Evolutionary conservation across 2,797 vertebrate genomes (phyloP), one percentile per base, ranked within the genome.

Genomic region (Typhlichthys eigenmanni): DNA sequence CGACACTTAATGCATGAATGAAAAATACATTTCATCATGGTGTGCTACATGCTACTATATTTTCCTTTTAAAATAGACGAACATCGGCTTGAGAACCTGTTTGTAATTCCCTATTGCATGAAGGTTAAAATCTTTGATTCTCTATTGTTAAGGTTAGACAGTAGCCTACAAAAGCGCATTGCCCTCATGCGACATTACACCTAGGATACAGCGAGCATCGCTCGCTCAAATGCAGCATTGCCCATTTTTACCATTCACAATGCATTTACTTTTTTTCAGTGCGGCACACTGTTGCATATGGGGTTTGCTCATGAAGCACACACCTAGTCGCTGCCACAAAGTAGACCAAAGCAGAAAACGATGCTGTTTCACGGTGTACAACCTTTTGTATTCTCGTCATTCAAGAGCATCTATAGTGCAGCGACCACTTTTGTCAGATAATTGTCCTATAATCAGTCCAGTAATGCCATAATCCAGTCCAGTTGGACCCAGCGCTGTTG

Each of bases 271-370:
- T 90, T 88, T 12, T 78, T 64, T 64, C 85, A 65, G 85, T 89
- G 87, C 88, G 85, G 85, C 90, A 91, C 90, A 91, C 90, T 91
- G 90, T 91, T 91, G 90, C 90, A 90, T 88, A 79, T 58, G 82
- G 80, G 73, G 58, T 82, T 69, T 72, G 81, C 80, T 73, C 74
- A 67, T 51, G 78, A 59, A 29, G 79, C 82, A 65, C 6, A 57
- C 72, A 64, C 71, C 69, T 72, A 71, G 58, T 58, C 73, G 79
- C 54, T 71, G 67, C 69, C 80, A 76, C 73, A 87, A 88, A 91
- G 88, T 89, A 14, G 64, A 58, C 73, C 72, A 78, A 86, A 87
- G 72, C 72, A 71, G 66, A 55, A 74, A 54, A 70, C 12, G 32
- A 67, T 74, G 75, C 76, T 32, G 62, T 66, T 68, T 58, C 75